Conservation (phyloP, 2,113 vertebrate species). For the Seriola rivoliana region DNA sequence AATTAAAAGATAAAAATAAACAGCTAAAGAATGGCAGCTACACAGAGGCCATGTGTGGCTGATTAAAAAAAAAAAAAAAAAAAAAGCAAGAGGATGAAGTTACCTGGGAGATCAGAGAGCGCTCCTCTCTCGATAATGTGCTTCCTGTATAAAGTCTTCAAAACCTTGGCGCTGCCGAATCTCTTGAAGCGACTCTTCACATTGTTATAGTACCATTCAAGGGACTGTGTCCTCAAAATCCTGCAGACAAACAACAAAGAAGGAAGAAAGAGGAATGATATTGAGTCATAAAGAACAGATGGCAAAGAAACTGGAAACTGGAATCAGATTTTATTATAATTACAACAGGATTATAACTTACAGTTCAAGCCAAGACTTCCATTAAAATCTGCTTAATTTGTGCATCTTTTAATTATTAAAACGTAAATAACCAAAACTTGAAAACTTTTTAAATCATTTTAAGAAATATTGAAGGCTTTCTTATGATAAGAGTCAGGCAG, state of each 20-base stretch:
- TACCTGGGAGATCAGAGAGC: slow-evolving; percentile 89
- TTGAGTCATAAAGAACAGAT: slow-evolving; percentile 57
- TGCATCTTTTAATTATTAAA: slow-evolving; percentile 32
- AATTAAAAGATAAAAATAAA: slow-evolving; percentile 9
- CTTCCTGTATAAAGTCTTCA: slow-evolving; percentile 95
- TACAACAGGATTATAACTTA: slow-evolving; percentile 47
- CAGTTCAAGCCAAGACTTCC: slow-evolving; percentile 34
- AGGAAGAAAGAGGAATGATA: slow-evolving; percentile 3
- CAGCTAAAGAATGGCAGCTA: not conserved
- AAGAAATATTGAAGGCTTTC: no score
- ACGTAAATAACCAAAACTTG: slow-evolving; percentile 4
- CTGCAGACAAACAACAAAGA: slow-evolving; percentile 74
- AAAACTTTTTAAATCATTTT: not conserved
- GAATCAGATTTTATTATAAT: slow-evolving; percentile 50
- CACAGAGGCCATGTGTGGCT: not conserved
- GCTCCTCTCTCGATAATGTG: slow-evolving; percentile 90
- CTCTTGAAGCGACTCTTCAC: slow-evolving; percentile 98
- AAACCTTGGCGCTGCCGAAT: slow-evolving; percentile 97
- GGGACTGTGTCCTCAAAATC: slow-evolving; percentile 91
- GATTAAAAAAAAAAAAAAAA: not conserved
- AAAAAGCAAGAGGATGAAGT: not conserved
- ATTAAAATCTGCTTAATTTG: slow-evolving; percentile 27
- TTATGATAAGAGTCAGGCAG: not conserved
- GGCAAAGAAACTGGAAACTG: slow-evolving; percentile 33
- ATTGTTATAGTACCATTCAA: slow-evolving; percentile 98